Base-by-base conservation (phyloP, 1,140 invertebrate genomes). In the Panagrolaimus sp. region DNA sequence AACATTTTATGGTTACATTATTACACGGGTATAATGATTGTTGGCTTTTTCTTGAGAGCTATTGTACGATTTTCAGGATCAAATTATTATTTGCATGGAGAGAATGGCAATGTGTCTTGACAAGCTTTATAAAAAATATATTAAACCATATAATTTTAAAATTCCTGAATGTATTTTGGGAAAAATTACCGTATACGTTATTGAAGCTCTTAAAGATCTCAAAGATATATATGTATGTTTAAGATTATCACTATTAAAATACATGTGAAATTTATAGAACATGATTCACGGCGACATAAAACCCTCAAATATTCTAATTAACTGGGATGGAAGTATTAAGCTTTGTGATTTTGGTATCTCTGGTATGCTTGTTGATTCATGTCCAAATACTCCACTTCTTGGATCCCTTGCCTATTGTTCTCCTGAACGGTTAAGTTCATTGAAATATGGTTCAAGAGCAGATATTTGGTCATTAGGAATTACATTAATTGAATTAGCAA, bases 291-390 rank as follows among this genome's bases (percentile, higher is more conserved):
- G 95, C 81, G 95, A 98, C 86, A 92, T 98, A 13, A 98, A 98
- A 85, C 96, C 96, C 8, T 78, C 75, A 9, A 75, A 75, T 42
- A 78, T 75, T 46, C 53, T 75, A 23, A 27, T 75, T 13, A 20
- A 69, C n/a, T 77, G n/a, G 25, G 5, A 69, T 64, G 93, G 93
- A 47, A 90, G 92, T 83, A 91, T 98, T 0, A 98, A 98, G 86
- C 91, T 98, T 84, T 98, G 96, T 87, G 96, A 98, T 86, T 98
- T 98, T 88, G 95, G 96, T 69, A 98, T 98, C 82, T 94, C 92
- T 72, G 95, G 94, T 23, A 92, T 95, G 84, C 87, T 98, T 25
- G 25, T 97, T 0, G 92, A 98, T 85, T 97, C 93, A 5, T n/a
- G n/a, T n/a, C n/a, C n/a, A n/a, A n/a, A n/a, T n/a, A 96, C 94